A percentile compares a stretch with the other conserved stretches of the same genome.
Evolutionary conservation across 2,113 vertebrate genomes (phyloP).

Genomic region (Peromyscus californicus): DNA sequence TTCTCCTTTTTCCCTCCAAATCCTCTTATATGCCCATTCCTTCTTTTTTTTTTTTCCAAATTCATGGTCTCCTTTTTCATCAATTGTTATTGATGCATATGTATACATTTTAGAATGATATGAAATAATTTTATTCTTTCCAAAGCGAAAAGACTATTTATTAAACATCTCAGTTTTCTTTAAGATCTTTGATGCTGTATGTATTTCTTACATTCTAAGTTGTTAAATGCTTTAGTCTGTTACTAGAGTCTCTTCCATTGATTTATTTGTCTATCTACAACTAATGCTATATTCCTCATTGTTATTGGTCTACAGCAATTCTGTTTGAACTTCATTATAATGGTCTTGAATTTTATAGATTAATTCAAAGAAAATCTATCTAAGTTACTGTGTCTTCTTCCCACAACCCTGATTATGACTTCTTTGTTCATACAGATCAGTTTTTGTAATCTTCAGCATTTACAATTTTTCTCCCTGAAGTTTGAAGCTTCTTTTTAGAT

Average conservation of each 20-base stretch:
- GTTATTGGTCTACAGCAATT: not conserved
- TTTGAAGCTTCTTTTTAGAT: not conserved
- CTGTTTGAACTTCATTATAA: slow-evolving; percentile 19
- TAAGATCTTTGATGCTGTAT: not conserved
- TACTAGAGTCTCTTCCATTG: not conserved
- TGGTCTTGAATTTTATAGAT: slow-evolving; percentile 27
- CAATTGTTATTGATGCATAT: not conserved
- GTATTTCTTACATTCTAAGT: not conserved
- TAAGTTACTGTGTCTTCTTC: not conserved
- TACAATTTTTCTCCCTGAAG: not conserved
- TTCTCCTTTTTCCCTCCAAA: not conserved
- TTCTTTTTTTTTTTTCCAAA: not conserved
- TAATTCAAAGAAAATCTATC: not conserved
- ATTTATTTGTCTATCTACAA: not conserved
- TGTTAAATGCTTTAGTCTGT: not conserved
- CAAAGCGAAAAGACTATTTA: not conserved
- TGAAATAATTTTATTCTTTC: slow-evolving; percentile 28
- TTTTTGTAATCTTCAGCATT: slow-evolving; percentile 26
- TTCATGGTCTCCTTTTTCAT: not conserved
- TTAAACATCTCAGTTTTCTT: slow-evolving; percentile 39
- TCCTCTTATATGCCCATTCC: not conserved
- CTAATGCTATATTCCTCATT: not conserved
- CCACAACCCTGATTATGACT: not conserved
- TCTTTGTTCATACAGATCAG: not conserved
- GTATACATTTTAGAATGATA: not conserved